Base-by-base conservation (phyloP, 2,797 vertebrate genomes). In the Galaxias olidus region DNA sequence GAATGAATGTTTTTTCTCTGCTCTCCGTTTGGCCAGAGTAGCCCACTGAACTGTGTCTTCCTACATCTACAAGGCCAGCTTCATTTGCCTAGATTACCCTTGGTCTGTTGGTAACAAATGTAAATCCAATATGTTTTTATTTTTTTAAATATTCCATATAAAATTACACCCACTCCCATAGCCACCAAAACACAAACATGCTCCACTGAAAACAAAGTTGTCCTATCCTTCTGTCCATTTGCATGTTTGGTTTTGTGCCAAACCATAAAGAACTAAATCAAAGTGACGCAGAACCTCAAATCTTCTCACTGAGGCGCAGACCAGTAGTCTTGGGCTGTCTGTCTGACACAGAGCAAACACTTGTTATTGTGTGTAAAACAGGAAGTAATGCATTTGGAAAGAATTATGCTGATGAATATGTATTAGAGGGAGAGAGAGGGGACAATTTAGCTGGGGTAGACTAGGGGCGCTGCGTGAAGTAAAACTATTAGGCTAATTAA, bases 361-460 rank as follows among this genome's bases (percentile, higher is more conserved):
- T 63, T 72, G 45, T 63, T 67, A 54, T 47, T 62, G 59, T 30
- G 47, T 50, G 53, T 48, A 50, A 46, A 63, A 51, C 46, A 46
- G 20, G 15, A 52, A 59, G 46, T 12, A 69, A 62, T 20, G 19
- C 48, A 56, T 63, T 42, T 52, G 41, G 56, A 73, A 67, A 56
- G 53, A 66, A n/a, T 70, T 60, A 59, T 59, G 43, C 61, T 72
- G 67, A 70, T 69, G 61, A 59, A 69, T 69, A 67, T 78, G 66
- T 76, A 69, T 76, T 80, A 30, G 30, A 30, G 30, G 6, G 30
- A 30, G 30, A 30, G 30, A 30, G 30, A 30, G 30, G 48, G 67
- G 53, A 66, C 54, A 54, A 49, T 62, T 73, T 54, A 4, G 49
- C 59, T 30, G 57, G 48, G 62, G 61, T 46, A 59, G 70, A 66